Evolutionary conservation across 1,140 invertebrate genomes (phyloP).

Genomic region (Drosophila leontia): DNA sequence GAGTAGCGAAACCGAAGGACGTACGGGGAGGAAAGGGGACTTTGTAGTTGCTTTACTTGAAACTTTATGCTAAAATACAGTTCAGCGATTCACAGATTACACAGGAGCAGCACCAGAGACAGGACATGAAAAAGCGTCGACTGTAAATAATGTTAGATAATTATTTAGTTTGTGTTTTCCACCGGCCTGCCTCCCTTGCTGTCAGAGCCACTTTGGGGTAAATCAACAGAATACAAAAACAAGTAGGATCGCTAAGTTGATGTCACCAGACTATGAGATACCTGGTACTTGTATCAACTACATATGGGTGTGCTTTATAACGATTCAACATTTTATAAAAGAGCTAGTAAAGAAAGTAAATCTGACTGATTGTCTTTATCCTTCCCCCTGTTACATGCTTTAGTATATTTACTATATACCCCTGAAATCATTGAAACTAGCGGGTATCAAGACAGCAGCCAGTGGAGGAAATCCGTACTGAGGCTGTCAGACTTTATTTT

Average conservation of each 20-base stretch:
- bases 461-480: constrained; percentile 1
- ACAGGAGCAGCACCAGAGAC: constrained; percentile 13
- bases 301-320: neutral
- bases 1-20: neutral
- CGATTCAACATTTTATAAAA: no score
- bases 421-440: neutral
- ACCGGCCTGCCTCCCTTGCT: constrained; percentile 3
- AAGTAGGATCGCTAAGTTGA: neutral
- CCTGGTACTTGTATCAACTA: neutral
- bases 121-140: constrained; percentile 63
- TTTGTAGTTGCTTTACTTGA: constrained; percentile 57
- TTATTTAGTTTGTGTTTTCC: constrained; percentile 71
- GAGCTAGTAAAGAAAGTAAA: neutral
- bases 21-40: neutral
- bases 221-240: constrained; percentile 57
- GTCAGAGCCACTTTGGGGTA: constrained; percentile 49
- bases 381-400: no score
- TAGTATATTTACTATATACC: neutral
- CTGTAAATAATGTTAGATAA: constrained; percentile 82
- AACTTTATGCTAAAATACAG: constrained; percentile 80
- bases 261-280: neutral
- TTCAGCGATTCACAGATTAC: constrained; percentile 79
- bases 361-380: neutral
- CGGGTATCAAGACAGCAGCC: neutral
- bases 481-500: constrained; percentile 37